A percentile compares a stretch with the other conserved stretches of the same genome.
phyloP scores from a whole-genome alignment of 2,113 vertebrate genomes.

The Phoxinus phoxinus region DNA sequence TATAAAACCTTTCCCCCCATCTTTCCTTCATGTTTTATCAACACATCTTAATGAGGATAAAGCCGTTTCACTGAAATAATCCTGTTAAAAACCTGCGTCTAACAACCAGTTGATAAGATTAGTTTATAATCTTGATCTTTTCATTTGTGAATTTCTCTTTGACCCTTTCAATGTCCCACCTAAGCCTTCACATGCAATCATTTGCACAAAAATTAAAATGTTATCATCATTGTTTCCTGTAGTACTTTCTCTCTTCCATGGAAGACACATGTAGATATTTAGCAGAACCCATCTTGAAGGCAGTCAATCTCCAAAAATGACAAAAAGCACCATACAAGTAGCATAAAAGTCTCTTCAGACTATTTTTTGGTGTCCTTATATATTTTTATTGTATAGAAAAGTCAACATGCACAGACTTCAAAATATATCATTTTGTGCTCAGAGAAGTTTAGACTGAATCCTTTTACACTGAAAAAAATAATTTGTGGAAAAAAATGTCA shows the following conservation, averaged over 20 bases:
- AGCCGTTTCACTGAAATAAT: not conserved
- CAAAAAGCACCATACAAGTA: not conserved
- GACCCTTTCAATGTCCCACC: not conserved
- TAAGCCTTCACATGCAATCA: not conserved
- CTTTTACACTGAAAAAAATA: not conserved
- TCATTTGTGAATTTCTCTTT: conserved; percentile 3
- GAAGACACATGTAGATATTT: not conserved
- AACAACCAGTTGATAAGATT: not conserved
- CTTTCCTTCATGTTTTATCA: not conserved
- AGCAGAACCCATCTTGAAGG: no score
- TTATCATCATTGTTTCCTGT: no score
- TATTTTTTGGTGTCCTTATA: not conserved
- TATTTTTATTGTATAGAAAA: not conserved
- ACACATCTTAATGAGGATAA: conserved; percentile 7
- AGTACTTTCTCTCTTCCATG: not conserved
- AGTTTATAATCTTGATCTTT: not conserved
- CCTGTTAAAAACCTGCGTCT: not conserved
- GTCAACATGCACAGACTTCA: not conserved
- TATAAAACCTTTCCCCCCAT: not conserved
- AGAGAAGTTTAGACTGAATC: not conserved
- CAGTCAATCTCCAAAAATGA: not conserved
- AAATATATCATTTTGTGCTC: not conserved
- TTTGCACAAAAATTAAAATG: not conserved
- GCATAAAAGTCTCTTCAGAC: not conserved
- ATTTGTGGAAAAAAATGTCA: no score